Conservation (phyloP, 2,797 vertebrate species). For the Momotus momota region DNA sequence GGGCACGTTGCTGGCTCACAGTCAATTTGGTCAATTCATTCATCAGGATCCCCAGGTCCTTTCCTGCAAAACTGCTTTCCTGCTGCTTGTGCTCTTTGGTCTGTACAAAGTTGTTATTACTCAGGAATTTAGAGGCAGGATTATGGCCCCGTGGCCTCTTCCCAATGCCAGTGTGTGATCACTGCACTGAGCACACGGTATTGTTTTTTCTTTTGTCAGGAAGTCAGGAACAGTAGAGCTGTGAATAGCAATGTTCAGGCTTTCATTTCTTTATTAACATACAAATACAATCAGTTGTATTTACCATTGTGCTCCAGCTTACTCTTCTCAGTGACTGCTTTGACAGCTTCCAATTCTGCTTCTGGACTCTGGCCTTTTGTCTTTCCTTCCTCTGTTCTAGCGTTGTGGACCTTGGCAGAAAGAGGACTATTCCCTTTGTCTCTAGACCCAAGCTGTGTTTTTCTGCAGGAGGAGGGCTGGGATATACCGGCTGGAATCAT, state of each 20-base stretch:
- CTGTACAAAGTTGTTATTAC: background rate
- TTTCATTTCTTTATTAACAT: background rate
- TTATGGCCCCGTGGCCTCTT: background rate
- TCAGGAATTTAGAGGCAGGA: background rate
- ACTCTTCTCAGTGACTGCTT: background rate
- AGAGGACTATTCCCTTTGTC: background rate
- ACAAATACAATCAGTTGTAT: background rate
- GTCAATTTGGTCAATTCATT: too few species aligned
- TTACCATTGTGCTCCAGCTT: slow-evolving; percentile 50
- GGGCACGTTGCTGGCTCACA: background rate
- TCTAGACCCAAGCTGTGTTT: background rate
- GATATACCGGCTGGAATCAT: background rate
- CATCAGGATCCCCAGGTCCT: background rate
- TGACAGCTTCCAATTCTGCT: background rate
- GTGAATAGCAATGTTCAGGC: slow-evolving; percentile 18
- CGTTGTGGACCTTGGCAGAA: background rate
- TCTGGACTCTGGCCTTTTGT: background rate
- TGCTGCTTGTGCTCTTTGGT: background rate
- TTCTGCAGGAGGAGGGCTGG: background rate
- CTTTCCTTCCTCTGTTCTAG: background rate
- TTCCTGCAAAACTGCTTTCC: background rate
- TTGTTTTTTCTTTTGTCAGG: background rate
- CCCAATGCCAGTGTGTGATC: background rate
- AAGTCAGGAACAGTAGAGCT: background rate
- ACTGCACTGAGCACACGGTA: background rate